Evolutionary conservation across 2,888 invertebrate genomes (phyloP), one percentile per base, ranked within the genome.

Genomic region (Polyommatus iphigenia): DNA sequence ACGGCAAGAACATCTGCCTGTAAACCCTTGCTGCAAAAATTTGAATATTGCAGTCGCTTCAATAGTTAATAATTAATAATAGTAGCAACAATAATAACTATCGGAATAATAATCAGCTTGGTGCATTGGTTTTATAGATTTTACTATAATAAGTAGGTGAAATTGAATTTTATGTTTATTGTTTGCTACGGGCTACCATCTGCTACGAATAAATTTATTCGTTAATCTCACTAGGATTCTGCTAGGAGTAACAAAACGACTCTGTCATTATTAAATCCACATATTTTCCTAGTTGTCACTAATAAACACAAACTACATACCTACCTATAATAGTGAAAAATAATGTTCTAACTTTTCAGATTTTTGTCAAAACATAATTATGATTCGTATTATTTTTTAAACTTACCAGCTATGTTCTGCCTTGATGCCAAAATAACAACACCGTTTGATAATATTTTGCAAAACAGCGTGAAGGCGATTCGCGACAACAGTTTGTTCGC

Each of bases 1-100:
- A 88, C 88, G 88, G 86, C 78, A 62, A 73, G 90, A 92, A 93
- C 94, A 94, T 93, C 94, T 94, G 94, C 93, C 90, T 82, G 79
- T 83, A 82, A 81, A 83, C 84, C 83, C 82, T 82, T 80, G 79
- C 78, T 81, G 80, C 80, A 79, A 71, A 83, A 85, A 85, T 85
- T 85, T 85, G 83, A 84, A 84, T 86, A 85, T 84, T 82, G 81
- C 82, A 83, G 79, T 79, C 73, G 73, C 77, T 73, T 77, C 41
- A 62, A 59, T 73, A 73, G 72, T 73, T 46, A 59, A 41, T 72
- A 36, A 29, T 10, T 24, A 73, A 62, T 59, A 78, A 59, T 75
- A 46, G 24, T 6, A 57, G 29, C 73, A 13, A 24, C 41, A 41
- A 54, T 76, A 59, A 59, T 18, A 2, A 15, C 57, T 57, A 59